Conservation (phyloP, 2,113 vertebrate genomes). For the Colius striatus region DNA sequence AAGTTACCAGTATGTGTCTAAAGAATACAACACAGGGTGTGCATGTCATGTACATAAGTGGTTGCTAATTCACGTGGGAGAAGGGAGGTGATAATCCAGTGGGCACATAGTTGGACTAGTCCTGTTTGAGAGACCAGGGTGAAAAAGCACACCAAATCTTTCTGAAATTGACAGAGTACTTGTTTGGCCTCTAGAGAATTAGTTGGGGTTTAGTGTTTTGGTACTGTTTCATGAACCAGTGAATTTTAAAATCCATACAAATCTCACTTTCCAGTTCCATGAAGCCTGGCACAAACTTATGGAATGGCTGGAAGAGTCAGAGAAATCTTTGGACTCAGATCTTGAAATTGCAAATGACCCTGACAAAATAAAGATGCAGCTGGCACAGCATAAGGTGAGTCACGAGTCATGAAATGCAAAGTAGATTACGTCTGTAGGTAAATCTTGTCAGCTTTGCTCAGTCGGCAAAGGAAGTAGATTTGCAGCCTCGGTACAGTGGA, state of each 20-base stretch:
- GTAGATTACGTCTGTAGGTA: background rate
- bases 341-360: conserved; percentile 98
- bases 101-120: background rate
- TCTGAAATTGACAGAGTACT: background rate
- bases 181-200: background rate
- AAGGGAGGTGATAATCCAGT: background rate
- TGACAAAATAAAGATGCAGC: conserved; percentile 94
- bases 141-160: background rate
- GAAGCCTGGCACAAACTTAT: conserved; percentile 97
- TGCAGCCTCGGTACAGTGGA: background rate
- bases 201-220: background rate
- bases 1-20: background rate
- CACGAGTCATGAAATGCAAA: background rate
- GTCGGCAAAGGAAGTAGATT: background rate
- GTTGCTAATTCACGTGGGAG: background rate
- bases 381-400: conserved; percentile 93
- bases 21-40: background rate
- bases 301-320: conserved; percentile 96
- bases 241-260: background rate
- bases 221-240: background rate
- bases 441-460: background rate
- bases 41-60: background rate
- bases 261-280: conserved; percentile 85
- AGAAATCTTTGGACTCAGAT: conserved; percentile 91
- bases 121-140: background rate